Percentiles rank a stretch among this genome's conserved stretches.
phyloP scores from a whole-genome alignment of 2,888 invertebrate genomes.

The Drosophila eohydei region DNA sequence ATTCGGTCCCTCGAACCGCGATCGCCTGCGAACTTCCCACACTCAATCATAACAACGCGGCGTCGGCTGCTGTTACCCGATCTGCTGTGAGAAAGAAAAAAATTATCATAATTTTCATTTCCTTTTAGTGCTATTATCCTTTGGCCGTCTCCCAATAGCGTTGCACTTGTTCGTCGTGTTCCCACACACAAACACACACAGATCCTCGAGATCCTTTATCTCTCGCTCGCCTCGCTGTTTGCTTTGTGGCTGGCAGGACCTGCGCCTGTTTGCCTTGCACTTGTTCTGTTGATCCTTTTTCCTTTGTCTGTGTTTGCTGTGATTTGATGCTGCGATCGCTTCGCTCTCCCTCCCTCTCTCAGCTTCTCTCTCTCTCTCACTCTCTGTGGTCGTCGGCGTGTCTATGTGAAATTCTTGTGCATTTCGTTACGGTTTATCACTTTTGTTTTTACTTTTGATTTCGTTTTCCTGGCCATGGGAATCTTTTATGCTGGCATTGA shows the following conservation, averaged over 20 bases:
- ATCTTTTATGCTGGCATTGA: slow-evolving; percentile 18
- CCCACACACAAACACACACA: slow-evolving; percentile 60
- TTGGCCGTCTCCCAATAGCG: slow-evolving; percentile 72
- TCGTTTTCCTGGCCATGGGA: slow-evolving; percentile 45
- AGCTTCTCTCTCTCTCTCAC: neutral
- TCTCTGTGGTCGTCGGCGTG: slow-evolving; percentile 15
- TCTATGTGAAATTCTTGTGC: slow-evolving; percentile 40
- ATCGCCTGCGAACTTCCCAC: slow-evolving; percentile 60
- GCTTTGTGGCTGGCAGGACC: slow-evolving; percentile 40
- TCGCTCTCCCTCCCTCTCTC: slow-evolving; percentile 5
- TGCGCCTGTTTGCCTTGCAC: slow-evolving; percentile 75
- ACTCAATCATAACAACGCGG: slow-evolving; percentile 66
- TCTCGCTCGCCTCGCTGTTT: slow-evolving; percentile 59
- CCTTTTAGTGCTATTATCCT: slow-evolving; percentile 78
- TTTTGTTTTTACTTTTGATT: slow-evolving; percentile 78
- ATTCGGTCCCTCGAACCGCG: slow-evolving; percentile 19
- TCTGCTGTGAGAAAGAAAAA: slow-evolving; percentile 72
- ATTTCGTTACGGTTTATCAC: slow-evolving; percentile 71
- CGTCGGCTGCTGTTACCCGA: slow-evolving; percentile 67
- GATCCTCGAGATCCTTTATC: slow-evolving; percentile 73
- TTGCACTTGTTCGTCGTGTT: slow-evolving; percentile 75
- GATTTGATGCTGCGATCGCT: slow-evolving; percentile 69
- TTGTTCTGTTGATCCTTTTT: slow-evolving; percentile 69
- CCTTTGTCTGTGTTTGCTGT: slow-evolving; percentile 65
- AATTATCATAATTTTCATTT: slow-evolving; percentile 81